Conservation (phyloP, 2,888 invertebrate species). For the Nephrotoma flavescens region DNA sequence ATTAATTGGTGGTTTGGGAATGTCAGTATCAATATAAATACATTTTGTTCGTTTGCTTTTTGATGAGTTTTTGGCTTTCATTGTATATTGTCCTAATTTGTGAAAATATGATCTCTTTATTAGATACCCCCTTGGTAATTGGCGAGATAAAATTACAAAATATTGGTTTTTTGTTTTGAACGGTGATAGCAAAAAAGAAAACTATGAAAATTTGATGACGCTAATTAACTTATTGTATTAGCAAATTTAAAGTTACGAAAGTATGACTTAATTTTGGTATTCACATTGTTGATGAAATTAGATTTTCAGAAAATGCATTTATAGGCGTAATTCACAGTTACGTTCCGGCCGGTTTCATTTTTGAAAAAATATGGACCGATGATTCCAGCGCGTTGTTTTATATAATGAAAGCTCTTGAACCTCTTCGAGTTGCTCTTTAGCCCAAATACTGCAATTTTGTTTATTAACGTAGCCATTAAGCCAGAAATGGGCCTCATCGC, state of each 20-base stretch:
- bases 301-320: too few relatives aligned
- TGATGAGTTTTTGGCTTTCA: background rate
- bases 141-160: background rate
- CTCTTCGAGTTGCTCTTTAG: too few relatives aligned
- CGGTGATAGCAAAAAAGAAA: background rate
- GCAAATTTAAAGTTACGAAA: background rate
- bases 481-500: too few relatives aligned
- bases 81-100: background rate
- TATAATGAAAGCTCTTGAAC: too few relatives aligned
- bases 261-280: background rate
- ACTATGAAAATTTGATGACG: background rate
- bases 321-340: too few relatives aligned
- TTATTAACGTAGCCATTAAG: too few relatives aligned
- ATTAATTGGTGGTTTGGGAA: background rate
- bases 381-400: too few relatives aligned
- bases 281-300: too few relatives aligned
- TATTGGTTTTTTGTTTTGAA: background rate
- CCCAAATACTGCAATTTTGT: too few relatives aligned
- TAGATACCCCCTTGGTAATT: background rate
- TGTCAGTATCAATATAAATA: background rate
- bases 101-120: background rate
- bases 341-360: too few relatives aligned
- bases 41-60: background rate
- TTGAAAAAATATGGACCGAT: too few relatives aligned
- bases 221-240: background rate